Evolutionary conservation across 2,797 vertebrate genomes (phyloP), one percentile per base, ranked within the genome.

Genomic region (Limosa lapponica): DNA sequence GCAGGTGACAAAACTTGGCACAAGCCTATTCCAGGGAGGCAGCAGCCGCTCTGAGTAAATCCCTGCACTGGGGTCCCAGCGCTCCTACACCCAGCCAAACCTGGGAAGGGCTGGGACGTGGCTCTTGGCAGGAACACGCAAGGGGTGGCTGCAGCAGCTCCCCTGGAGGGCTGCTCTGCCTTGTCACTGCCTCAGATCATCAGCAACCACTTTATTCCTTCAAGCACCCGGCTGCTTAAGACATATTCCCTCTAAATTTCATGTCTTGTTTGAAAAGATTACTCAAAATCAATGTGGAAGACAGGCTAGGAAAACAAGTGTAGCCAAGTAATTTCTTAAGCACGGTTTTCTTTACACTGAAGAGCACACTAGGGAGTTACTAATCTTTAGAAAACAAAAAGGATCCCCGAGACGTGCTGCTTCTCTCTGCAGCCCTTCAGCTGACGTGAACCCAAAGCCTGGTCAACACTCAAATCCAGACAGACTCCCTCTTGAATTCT

Each of bases 281-380:
- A 87, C 82, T 94, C 64, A 89, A 92, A 94, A 93, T 96, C 93
- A 92, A 94, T 87, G 81, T 43, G 71, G 61, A 89, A 95, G 92
- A 74, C 91, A 88, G 77, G 69, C 61, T 82, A 91, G 87, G 82
- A 95, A 95, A 96, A 92, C 69, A 95, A 91, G 87, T 54, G 77
- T 93, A 89, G 80, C 89, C 87, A 90, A 95, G 89, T 87, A 93
- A 96, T 97, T 96, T 96, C 91, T 93, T 95, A 91, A 94, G 72
- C 84, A 71, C 0, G 6, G 79, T 73, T 96, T 89, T 95, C 88
- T 96, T 70, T 90, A 67, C 70, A 28, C 59, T 57, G 64, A 90
- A 79, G 73, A 79, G 70, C 94, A 59, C 91, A 61, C 91, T n/a
- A 74, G 90, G 87, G 96, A 93, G 52, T 92, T 92, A 93, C 83